Evolutionary conservation across 2,797 vertebrate genomes (phyloP).

Genomic region (Hyperoplus lanceolatus): DNA sequence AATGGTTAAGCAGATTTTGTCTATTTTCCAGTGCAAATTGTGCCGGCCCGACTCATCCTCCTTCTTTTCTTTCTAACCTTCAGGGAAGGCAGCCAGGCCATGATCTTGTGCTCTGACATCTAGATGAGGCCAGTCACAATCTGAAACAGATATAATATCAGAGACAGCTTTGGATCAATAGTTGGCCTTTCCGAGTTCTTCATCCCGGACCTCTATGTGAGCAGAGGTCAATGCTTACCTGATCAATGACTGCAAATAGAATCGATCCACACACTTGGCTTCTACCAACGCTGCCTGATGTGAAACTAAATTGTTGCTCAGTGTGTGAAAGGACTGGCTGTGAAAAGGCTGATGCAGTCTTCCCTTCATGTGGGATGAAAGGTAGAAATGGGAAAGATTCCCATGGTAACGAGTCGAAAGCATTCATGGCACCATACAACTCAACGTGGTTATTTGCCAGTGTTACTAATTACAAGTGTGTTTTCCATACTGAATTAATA

Average conservation of each 20-base stretch:
- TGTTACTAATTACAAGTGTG: constrained; percentile 39
- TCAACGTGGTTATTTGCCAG: constrained; percentile 37
- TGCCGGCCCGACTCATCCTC: constrained; percentile 24
- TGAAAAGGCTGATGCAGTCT: constrained; percentile 61
- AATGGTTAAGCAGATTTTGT: constrained; percentile 71
- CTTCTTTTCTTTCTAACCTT: constrained; percentile 56
- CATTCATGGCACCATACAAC: constrained; percentile 35
- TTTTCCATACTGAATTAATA: constrained; percentile 37
- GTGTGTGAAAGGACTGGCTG: constrained; percentile 53
- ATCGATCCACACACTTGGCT: constrained; percentile 68
- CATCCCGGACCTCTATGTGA: constrained; percentile 46
- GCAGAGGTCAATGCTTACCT: constrained; percentile 75
- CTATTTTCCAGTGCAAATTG: constrained; percentile 70
- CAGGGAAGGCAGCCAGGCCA: constrained; percentile 47
- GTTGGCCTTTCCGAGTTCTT: constrained; percentile 71
- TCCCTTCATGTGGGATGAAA: constrained; percentile 49
- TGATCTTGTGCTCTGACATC: constrained; percentile 49
- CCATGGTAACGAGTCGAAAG: constrained; percentile 63
- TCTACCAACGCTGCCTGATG: constrained; percentile 64
- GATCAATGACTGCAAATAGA: constrained; percentile 81
- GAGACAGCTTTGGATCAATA: constrained; percentile 73
- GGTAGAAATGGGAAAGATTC: constrained; percentile 57
- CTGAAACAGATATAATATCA: constrained; percentile 76
- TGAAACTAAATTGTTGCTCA: constrained; percentile 68
- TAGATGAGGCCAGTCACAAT: constrained; percentile 52